Evolutionary conservation across 2,113 vertebrate genomes (phyloP).

Genomic region (Coturnix japonica): DNA sequence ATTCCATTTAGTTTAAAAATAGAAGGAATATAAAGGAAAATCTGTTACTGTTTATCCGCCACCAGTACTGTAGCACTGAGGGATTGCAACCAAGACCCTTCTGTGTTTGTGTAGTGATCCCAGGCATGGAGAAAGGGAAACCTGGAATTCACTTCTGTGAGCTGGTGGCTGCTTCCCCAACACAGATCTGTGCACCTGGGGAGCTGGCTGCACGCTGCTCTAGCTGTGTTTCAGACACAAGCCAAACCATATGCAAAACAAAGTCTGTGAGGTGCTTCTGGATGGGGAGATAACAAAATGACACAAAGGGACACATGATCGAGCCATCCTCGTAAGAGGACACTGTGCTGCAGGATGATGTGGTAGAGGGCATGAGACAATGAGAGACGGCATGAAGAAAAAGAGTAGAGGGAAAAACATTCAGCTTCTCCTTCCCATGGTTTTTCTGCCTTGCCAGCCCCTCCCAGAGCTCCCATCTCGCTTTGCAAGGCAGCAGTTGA

Average conservation of each 20-base stretch:
- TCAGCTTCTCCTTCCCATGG: background rate
- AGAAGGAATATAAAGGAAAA: background rate
- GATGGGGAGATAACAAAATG: background rate
- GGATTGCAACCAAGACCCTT: background rate
- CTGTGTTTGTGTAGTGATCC: background rate
- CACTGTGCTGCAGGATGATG: background rate
- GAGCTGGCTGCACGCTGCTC: background rate
- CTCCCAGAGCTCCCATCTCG: background rate
- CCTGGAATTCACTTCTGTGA: background rate
- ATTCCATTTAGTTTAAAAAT: background rate
- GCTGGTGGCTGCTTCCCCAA: background rate
- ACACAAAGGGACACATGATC: fast-evolving
- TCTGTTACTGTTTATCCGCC: background rate
- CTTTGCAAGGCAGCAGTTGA: fast-evolving
- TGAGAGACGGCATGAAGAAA: background rate
- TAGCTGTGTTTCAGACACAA: background rate
- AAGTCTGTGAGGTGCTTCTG: background rate
- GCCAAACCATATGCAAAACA: background rate
- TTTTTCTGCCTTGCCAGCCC: background rate
- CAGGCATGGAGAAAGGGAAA: background rate
- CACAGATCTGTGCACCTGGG: fast-evolving
- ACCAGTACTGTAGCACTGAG: background rate
- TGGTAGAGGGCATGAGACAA: background rate
- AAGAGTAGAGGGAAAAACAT: background rate
- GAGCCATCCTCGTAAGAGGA: background rate